Conservation (phyloP, 2,797 vertebrate genomes). For the Diplodus puntazzo region DNA sequence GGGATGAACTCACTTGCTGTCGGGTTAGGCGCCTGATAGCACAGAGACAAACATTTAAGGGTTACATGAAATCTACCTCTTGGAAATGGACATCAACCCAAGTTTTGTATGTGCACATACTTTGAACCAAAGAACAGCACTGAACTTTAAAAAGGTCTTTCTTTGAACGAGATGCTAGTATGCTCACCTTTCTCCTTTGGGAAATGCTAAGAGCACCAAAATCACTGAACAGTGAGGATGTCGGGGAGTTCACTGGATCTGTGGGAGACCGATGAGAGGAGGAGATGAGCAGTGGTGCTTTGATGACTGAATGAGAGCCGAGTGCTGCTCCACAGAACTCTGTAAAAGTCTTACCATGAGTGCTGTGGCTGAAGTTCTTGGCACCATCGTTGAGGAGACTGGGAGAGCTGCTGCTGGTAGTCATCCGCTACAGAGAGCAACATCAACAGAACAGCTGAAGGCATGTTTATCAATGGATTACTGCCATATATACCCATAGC, state of each 20-base stretch:
- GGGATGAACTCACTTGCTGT: slow-evolving; percentile 98
- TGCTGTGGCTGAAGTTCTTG: slow-evolving; percentile 95
- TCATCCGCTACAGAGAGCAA: slow-evolving; percentile 90
- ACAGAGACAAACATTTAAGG: slow-evolving; percentile 11
- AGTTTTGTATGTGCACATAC: neutral
- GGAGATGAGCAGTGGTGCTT: neutral
- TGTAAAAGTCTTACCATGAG: slow-evolving; percentile 89
- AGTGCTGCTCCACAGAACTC: neutral
- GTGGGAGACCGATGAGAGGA: slow-evolving; percentile 55
- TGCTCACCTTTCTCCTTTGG: slow-evolving; percentile 97
- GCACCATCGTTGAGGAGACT: slow-evolving; percentile 99
- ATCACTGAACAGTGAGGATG: slow-evolving; percentile 97
- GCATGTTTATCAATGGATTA: neutral
- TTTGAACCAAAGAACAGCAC: slow-evolving; percentile 1
- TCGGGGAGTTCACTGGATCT: slow-evolving; percentile 96
- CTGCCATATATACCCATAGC: neutral
- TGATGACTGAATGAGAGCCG: slow-evolving; percentile 1
- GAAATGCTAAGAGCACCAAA: slow-evolving; percentile 98
- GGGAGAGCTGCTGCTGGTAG: slow-evolving; percentile 98
- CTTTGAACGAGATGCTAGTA: neutral
- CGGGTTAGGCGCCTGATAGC: slow-evolving; percentile 94
- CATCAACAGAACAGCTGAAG: slow-evolving; percentile 33
- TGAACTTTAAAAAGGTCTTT: slow-evolving; percentile 1
- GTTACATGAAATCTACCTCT: neutral
- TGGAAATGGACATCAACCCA: neutral